Base-by-base conservation (phyloP, 37 sponge, comb jelly and placozoan genomes). In the Spongia lamella region DNA sequence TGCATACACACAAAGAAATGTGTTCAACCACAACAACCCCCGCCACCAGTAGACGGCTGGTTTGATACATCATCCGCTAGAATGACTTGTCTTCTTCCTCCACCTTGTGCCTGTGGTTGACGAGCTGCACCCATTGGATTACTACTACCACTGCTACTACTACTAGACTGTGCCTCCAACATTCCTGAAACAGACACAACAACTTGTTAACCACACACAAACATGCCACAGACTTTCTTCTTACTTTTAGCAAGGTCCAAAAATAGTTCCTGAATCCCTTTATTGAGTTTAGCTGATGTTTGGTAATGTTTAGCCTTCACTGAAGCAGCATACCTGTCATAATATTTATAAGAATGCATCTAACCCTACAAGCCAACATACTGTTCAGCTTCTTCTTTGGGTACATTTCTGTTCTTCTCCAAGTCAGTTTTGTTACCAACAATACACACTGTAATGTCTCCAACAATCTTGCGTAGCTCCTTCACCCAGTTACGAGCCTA, bases 371-470 rank as follows among this genome's bases (percentile, higher is more conserved):
- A 75, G 11, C 21, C 11, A n/a, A 68, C 88, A 77, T 81, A 98
- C 99, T 87, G 79, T 72, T 83, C 66, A 20, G 96, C 99, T 35
- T 84, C 84, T 22, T 51, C 53, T 29, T 65, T 57, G 20, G 47
- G 7, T 2, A 98, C 91, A 38, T 70, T 84, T 85, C 96, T 89
- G 60, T 95, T 83, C 56, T 92, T 89, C 51, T 98, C 99, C 75
- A 98, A 55, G 75, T 98, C 99, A 38, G 78, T 95, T 72, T 98
- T 98, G 78, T 98, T 98, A 0, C 97, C 97, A 38, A 95, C 99
- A 21, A 98, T 89, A 20, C 85, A 73, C 31, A 98, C 66, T 7
- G 72, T 77, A 11, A 94, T 80, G 32, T 90, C 86, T 54, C 96
- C 89, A n/a, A 95, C 64, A 89, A 98, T 98, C 64, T 78, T 83